Conservation (phyloP, 2,113 vertebrate genomes). For the Edolisoma coerulescens region DNA sequence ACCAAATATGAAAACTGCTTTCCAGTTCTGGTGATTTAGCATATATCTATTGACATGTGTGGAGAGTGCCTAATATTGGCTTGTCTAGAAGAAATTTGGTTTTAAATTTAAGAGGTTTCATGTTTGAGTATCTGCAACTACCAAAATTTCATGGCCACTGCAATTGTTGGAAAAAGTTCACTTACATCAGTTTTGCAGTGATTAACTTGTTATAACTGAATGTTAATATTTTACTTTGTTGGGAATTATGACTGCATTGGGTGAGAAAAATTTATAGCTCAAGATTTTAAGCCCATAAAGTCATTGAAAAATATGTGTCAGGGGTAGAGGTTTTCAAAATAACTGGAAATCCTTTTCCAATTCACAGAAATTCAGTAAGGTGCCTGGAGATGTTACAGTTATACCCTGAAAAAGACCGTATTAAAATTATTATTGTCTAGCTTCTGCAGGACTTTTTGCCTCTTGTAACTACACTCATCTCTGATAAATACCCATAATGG, state of each 20-base stretch:
- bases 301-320: not conserved
- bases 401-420: not conserved
- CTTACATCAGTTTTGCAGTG: not conserved
- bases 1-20: not conserved
- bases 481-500: not conserved
- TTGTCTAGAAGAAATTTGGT: not conserved
- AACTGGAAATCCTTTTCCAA: not conserved
- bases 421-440: not conserved
- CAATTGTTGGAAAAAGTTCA: not conserved
- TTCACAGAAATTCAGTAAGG: not conserved
- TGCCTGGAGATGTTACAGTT: not conserved
- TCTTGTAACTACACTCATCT: not conserved
- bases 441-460: not conserved
- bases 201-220: not conserved
- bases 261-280: not conserved
- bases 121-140: rapidly evolving
- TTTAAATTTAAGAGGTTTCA: not conserved
- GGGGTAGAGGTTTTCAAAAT: not conserved
- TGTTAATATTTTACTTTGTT: not conserved
- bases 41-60: not conserved
- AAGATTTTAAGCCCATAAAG: not conserved
- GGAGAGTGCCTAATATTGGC: not conserved
- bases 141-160: not conserved
- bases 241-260: not conserved
- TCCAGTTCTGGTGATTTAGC: not conserved